phyloP scores from a whole-genome alignment of 2,797 vertebrate genomes.

The Myotis daubentonii region DNA sequence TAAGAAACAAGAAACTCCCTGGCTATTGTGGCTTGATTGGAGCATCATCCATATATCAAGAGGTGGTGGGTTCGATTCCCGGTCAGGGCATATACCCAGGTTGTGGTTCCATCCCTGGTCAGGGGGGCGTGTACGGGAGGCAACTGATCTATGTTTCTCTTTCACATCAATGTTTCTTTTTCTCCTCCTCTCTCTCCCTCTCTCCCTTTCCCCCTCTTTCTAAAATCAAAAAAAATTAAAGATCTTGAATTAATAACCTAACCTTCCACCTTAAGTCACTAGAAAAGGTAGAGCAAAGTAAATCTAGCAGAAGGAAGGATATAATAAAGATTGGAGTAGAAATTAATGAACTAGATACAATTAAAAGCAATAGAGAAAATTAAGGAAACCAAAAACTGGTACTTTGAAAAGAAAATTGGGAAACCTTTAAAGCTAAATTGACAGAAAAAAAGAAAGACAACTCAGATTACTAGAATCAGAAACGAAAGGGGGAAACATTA shows the following conservation, averaged over 20 bases:
- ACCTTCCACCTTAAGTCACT: background rate
- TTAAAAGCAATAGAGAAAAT: background rate
- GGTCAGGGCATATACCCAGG: too few species aligned
- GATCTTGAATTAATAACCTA: background rate
- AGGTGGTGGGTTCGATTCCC: too few species aligned
- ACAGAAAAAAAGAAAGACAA: background rate
- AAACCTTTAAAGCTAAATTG: background rate
- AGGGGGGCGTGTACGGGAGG: too few species aligned
- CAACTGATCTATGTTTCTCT: too few species aligned
- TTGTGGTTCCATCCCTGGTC: too few species aligned
- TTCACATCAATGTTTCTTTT: background rate
- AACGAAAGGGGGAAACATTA: background rate
- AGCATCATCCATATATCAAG: background rate
- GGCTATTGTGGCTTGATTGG: background rate
- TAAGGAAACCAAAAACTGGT: background rate
- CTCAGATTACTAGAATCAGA: background rate
- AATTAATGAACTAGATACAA: background rate
- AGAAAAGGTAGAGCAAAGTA: background rate
- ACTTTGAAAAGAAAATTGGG: background rate
- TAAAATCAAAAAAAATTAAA: background rate
- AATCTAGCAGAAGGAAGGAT: background rate
- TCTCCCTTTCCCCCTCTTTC: background rate
- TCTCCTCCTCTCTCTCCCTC: too few species aligned
- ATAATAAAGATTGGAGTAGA: slow-evolving; percentile 5
- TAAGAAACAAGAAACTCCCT: background rate